Conservation (phyloP, 2,888 invertebrate genomes). For the Trichopoda pennipes region DNA sequence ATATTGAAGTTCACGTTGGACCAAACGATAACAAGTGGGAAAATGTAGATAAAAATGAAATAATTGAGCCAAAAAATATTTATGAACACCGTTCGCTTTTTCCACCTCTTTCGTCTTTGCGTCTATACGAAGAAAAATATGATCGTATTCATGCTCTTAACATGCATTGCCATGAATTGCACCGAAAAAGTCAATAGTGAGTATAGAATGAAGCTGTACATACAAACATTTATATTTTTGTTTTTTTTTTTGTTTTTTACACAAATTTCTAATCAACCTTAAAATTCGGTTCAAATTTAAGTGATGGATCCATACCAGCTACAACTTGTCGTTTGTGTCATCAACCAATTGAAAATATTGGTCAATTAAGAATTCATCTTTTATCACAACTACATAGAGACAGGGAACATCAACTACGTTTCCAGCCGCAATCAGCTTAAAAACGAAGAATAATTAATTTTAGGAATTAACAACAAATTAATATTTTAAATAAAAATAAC, state of each 20-base stretch:
- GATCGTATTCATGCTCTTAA: conserved; percentile 76
- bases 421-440: conserved; percentile 62
- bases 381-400: conserved; percentile 80
- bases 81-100: conserved; percentile 80
- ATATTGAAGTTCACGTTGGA: conserved; percentile 77
- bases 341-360: conserved; percentile 76
- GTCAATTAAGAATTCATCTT: conserved; percentile 81
- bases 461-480: too few relatives aligned
- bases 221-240: neutral
- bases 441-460: neutral
- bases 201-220: conserved; percentile 67
- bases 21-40: conserved; percentile 78
- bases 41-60: conserved; percentile 75
- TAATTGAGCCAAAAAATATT: conserved; percentile 74
- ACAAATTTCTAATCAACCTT: neutral
- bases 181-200: conserved; percentile 81
- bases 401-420: conserved; percentile 79
- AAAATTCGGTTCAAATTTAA: conserved; percentile 78
- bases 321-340: conserved; percentile 76
- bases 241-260: neutral
- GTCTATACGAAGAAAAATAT: conserved; percentile 79
- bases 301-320: conserved; percentile 73
- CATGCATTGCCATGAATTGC: conserved; percentile 81
- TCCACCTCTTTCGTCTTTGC: conserved; percentile 82
- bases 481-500: neutral